Base-by-base conservation (phyloP, 2,888 invertebrate species). In the Crocallis elinguaria region DNA sequence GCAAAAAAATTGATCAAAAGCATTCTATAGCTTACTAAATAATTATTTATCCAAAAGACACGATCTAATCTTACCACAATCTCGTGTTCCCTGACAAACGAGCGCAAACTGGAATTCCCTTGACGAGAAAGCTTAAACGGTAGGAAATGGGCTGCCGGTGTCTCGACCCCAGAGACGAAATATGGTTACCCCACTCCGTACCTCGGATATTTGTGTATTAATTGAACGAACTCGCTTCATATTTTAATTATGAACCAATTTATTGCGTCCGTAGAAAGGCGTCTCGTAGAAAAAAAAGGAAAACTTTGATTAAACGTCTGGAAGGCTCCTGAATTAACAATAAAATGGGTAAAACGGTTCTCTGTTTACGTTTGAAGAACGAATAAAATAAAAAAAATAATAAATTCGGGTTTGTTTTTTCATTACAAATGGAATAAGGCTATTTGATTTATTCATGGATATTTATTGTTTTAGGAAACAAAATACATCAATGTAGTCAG, bases 191-290 rank as follows among this genome's bases (percentile, higher is more conserved):
- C 41, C n/a, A n/a, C n/a, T n/a, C n/a, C n/a, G n/a, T n/a, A 29
- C 29, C 39, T 29, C 30, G 12, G 39, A 53, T 54, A 58, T 63
- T 57, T 57, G 56, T 52, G 32, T 37, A 52, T 57, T 60, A 60
- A 59, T 57, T 57, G 55, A 53, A 44, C 41, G 56, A 54, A 46
- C 49, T 42, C 53, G 42, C 48, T 48, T 44, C 54, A 44, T 57
- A 42, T 53, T 62, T 49, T 57, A 55, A 60, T 60, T 57, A 60
- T 41, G 49, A 48, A 49, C 45, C 52, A 50, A 53, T 55, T 57
- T 32, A 27, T 4, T 9, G n/a, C 14, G 14, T 3, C 39, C 12
- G 36, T 3, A 0, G 16, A 14, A 35, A 16, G 25, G 25, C 33
- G 25, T 8, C 41, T 9, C 12, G 23, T 23, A 9, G 14, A 12